Conservation (phyloP, 1,140 invertebrate genomes). For the Ips typographus region DNA sequence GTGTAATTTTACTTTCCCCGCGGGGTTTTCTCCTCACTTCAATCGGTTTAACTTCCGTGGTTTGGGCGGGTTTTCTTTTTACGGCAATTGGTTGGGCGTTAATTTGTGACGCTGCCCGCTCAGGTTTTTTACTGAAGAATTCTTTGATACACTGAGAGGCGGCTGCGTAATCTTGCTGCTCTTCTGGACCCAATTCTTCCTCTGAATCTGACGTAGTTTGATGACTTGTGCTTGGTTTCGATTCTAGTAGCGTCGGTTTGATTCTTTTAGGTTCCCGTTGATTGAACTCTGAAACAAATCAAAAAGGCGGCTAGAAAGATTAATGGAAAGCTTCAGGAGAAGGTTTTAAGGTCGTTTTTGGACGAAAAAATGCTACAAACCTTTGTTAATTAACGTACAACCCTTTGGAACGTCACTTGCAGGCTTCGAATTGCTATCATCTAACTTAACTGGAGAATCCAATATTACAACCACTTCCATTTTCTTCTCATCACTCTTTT, state of each 20-base stretch:
- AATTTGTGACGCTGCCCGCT: background rate
- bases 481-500: background rate
- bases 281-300: background rate
- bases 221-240: background rate
- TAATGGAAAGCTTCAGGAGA: background rate
- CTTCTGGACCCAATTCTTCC: background rate
- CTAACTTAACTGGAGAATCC: conserved; percentile 12
- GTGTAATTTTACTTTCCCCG: conserved; percentile 2
- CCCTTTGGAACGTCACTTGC: background rate
- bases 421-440: background rate
- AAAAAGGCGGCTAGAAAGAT: too few relatives aligned
- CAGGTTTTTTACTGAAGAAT: background rate
- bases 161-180: background rate
- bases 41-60: background rate
- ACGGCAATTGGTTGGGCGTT: conserved; percentile 26
- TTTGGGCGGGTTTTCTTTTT: conserved; percentile 15
- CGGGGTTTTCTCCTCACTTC: conserved; percentile 2
- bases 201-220: background rate
- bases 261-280: conserved; percentile 12
- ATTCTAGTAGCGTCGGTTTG: conserved; percentile 20
- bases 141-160: background rate
- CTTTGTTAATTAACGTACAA: too few relatives aligned
- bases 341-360: too few relatives aligned
- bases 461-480: conserved; percentile 15
- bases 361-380: too few relatives aligned